Conservation (phyloP, 2,113 vertebrate species). For the Atlantisia rogersi region DNA sequence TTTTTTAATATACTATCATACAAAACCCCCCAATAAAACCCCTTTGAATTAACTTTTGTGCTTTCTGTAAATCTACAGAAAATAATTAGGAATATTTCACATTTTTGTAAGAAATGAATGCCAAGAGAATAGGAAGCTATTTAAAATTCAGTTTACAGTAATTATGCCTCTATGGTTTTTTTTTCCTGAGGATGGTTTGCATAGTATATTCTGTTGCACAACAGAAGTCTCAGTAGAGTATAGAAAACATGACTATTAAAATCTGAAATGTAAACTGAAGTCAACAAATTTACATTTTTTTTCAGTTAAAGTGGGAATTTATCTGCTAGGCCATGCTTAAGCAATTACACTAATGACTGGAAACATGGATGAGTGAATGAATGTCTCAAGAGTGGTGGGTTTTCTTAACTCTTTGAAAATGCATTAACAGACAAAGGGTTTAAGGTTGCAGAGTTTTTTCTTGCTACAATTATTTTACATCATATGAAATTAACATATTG, state of each 20-base stretch:
- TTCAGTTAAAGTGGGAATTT: neutral
- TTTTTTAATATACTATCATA: neutral
- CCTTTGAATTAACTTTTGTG: neutral
- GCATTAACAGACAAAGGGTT: neutral
- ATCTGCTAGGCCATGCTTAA: neutral
- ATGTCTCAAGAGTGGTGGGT: neutral
- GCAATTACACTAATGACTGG: neutral
- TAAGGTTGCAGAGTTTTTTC: neutral
- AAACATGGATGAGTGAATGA: neutral
- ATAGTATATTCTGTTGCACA: neutral
- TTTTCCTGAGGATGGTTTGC: neutral
- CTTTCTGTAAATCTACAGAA: neutral
- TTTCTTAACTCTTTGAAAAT: neutral
- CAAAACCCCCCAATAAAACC: neutral
- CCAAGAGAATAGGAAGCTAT: neutral
- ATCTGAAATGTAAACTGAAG: neutral
- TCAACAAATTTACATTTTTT: neutral
- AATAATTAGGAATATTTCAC: neutral
- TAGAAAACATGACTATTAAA: neutral
- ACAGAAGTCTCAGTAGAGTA: neutral
- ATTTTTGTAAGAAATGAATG: neutral
- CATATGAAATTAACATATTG: neutral
- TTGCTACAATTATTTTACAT: neutral
- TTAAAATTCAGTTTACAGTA: slow-evolving; percentile 2
- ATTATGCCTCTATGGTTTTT: neutral